These are phyloP conservation scores for Acropternis orthonyx DNA, from an alignment of 2,797 vertebrate species.

Conservation along the genomic window DNA sequence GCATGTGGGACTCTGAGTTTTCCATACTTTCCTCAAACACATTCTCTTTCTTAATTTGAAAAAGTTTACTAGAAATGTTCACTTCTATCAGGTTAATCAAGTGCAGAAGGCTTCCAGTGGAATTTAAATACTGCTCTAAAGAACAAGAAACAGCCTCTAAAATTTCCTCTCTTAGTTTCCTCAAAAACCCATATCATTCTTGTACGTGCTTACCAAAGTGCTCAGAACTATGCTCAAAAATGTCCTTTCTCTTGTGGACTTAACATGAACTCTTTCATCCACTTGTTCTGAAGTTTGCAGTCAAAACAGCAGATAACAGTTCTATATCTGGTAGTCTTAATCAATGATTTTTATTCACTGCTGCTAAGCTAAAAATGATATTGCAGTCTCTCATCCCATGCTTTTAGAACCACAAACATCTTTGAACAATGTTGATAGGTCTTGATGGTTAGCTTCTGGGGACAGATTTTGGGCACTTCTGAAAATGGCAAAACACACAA, in stretches of 20 bases:
- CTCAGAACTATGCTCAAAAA: neutral
- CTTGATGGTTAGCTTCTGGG: neutral
- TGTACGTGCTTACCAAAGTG: neutral
- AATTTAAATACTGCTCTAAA: neutral
- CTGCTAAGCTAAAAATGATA: neutral
- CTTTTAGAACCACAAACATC: neutral
- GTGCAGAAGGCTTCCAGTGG: neutral
- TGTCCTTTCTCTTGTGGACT: neutral
- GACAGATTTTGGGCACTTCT: neutral
- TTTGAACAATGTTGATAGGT: neutral
- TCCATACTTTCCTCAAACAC: neutral
- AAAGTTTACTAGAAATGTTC: neutral
- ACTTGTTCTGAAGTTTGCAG: neutral
- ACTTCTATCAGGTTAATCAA: neutral
- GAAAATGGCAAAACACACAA: neutral
- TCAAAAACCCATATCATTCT: neutral
- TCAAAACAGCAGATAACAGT: neutral
- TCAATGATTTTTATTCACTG: neutral
- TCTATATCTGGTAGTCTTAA: neutral
- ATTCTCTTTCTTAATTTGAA: neutral
- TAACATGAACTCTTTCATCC: neutral
- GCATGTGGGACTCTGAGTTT: rapidly evolving
- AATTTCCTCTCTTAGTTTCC: neutral
- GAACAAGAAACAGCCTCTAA: neutral
- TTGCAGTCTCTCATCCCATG: neutral